Evolutionary conservation across 2,113 vertebrate species (phyloP).

Genomic region (Campylomormyrus numenius): DNA sequence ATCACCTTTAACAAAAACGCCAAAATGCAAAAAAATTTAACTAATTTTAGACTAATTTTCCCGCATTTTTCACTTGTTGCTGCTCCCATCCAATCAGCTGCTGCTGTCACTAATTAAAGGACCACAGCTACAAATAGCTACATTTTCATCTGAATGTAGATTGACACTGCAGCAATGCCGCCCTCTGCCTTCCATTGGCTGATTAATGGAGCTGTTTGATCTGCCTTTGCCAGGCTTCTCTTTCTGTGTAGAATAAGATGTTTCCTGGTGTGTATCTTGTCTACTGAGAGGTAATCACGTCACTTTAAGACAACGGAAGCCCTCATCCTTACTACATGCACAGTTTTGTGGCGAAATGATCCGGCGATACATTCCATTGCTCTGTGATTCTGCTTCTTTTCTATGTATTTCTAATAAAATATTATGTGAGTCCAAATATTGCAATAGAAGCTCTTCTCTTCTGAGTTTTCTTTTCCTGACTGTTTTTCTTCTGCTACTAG

Average conservation of each 20-base stretch:
- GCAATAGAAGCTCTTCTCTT: background rate
- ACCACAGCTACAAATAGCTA: background rate
- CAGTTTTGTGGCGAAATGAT: background rate
- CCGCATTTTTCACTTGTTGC: background rate
- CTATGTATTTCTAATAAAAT: conserved; percentile 28
- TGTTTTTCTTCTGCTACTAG: background rate
- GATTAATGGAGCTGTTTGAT: background rate
- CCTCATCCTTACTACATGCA: background rate
- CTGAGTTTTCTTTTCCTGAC: background rate
- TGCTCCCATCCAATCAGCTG: background rate
- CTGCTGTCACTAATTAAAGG: background rate
- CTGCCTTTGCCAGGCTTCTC: background rate
- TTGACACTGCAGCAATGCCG: background rate
- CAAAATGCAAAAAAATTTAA: background rate
- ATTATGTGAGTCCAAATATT: conserved; percentile 5
- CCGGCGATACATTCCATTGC: background rate
- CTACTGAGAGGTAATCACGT: background rate
- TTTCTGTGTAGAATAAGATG: background rate
- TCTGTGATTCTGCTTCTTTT: conserved; percentile 18
- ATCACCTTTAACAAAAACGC: background rate
- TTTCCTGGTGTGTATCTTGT: background rate
- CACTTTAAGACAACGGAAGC: background rate
- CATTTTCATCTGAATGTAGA: background rate
- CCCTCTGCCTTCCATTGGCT: background rate
- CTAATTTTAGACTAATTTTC: background rate